These are phyloP conservation scores for Sitodiplosis mosellana DNA, from an alignment of 1,140 invertebrate species.

Conservation along the genomic window DNA sequence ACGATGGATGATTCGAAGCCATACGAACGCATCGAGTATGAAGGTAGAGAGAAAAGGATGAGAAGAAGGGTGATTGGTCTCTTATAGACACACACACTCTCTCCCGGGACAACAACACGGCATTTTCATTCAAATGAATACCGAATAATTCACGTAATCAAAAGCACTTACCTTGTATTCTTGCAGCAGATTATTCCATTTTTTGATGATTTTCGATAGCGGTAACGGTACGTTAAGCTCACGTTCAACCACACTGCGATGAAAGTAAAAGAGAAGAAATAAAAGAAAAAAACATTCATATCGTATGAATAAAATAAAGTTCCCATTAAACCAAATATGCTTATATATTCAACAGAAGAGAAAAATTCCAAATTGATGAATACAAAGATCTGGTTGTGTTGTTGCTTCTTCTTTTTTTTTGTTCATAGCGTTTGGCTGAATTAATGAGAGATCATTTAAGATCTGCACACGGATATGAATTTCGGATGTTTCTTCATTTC, in stretches of 20 bases:
- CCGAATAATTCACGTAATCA: background rate
- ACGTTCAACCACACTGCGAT: constrained; percentile 20
- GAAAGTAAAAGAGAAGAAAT: constrained; percentile 1
- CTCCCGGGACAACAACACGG: too few species aligned
- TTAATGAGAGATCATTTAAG: background rate
- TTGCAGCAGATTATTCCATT: constrained; percentile 26
- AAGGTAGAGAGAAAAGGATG: too few species aligned
- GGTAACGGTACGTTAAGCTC: constrained; percentile 24
- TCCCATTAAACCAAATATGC: background rate
- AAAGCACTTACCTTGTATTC: constrained; percentile 18
- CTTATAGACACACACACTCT: too few species aligned
- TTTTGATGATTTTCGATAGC: constrained; percentile 26
- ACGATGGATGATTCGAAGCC: too few species aligned
- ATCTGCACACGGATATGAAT: too few species aligned
- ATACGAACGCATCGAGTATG: too few species aligned
- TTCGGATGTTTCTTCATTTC: too few species aligned
- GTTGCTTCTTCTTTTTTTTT: background rate
- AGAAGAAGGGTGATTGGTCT: too few species aligned
- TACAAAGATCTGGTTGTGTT: background rate
- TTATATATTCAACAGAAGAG: background rate
- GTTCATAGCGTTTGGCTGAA: background rate
- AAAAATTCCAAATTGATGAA: too few species aligned
- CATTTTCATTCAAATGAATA: too few species aligned
- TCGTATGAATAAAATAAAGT: background rate
- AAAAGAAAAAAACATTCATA: background rate